phyloP scores from a whole-genome alignment of 2,113 vertebrate species.

The Taurulus bubalis region DNA sequence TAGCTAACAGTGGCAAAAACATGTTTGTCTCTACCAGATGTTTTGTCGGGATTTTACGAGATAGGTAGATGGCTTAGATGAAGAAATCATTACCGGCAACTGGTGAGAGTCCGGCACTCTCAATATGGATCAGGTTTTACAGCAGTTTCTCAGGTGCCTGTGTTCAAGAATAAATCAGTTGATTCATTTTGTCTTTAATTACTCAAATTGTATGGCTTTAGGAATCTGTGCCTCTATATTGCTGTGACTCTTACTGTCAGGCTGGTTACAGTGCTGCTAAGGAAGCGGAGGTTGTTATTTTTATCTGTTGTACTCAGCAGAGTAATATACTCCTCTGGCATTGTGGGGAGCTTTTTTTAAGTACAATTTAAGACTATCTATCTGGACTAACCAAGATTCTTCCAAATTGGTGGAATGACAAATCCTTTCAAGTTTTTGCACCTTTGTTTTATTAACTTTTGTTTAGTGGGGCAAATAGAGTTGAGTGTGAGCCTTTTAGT shows the following conservation, averaged over 20 bases:
- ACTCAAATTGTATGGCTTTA: neutral
- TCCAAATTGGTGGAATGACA: neutral
- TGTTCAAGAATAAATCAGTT: neutral
- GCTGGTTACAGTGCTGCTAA: neutral
- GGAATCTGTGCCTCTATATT: neutral
- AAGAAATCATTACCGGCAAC: no score
- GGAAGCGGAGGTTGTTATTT: no score
- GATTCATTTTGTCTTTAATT: neutral
- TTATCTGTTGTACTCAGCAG: neutral
- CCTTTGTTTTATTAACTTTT: no score
- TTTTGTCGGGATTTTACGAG: no score
- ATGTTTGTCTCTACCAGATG: no score
- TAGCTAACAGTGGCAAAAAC: no score
- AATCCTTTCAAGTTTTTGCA: neutral
- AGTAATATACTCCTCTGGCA: neutral
- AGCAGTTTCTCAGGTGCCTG: neutral
- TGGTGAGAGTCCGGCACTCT: no score
- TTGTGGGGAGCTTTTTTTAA: neutral
- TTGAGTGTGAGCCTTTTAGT: no score
- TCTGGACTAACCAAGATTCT: neutral
- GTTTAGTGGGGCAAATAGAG: no score
- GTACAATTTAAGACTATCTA: neutral
- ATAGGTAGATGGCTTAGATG: no score
- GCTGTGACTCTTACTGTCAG: neutral
- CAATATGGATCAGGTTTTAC: neutral